A percentile compares a stretch with the other conserved stretches of the same genome.
phyloP scores from a whole-genome alignment of 1,140 invertebrate species.

The Drosophila ironensis region DNA sequence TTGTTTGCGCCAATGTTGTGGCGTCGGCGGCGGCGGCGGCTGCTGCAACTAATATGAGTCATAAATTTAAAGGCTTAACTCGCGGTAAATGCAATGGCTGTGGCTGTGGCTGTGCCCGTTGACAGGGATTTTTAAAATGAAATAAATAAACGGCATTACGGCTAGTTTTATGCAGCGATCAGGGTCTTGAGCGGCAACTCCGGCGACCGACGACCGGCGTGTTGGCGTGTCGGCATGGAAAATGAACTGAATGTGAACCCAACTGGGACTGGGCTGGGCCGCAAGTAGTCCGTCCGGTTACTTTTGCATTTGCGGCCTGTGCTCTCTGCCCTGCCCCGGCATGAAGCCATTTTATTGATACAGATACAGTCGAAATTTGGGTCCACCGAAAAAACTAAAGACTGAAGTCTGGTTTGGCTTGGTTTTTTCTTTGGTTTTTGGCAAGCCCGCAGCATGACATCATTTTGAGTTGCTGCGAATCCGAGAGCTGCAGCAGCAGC shows the following conservation, averaged over 20 bases:
- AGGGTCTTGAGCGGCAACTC: slow-evolving; percentile 55
- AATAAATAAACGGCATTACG: slow-evolving; percentile 73
- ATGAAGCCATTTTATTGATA: slow-evolving; percentile 56
- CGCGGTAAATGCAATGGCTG: slow-evolving; percentile 25
- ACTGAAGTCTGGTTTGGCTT: slow-evolving; percentile 39
- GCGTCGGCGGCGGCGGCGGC: slow-evolving; percentile 11
- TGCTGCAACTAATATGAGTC: slow-evolving; percentile 71
- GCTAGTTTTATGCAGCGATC: slow-evolving; percentile 71
- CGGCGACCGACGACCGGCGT: slow-evolving; percentile 18
- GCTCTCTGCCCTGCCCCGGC: slow-evolving; percentile 43
- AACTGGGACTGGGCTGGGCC: slow-evolving; percentile 53
- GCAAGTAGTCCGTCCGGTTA: slow-evolving; percentile 66
- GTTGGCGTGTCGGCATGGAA: slow-evolving; percentile 39
- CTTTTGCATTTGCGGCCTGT: slow-evolving; percentile 69
- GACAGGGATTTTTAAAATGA: slow-evolving; percentile 56
- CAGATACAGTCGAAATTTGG: slow-evolving; percentile 51
- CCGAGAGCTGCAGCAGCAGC: too few relatives aligned
- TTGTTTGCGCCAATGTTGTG: slow-evolving; percentile 2
- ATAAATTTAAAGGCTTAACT: slow-evolving; percentile 75
- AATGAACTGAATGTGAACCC: slow-evolving; percentile 52
- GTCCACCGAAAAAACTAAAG: slow-evolving; percentile 18
- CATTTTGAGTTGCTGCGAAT: slow-evolving; percentile 61
- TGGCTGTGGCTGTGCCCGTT: slow-evolving; percentile 26
- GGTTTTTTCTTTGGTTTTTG: slow-evolving; percentile 34
- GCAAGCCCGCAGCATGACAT: slow-evolving; percentile 70